phyloP scores from a whole-genome alignment of 2,797 vertebrate species.

The Enteromius treurensis region DNA sequence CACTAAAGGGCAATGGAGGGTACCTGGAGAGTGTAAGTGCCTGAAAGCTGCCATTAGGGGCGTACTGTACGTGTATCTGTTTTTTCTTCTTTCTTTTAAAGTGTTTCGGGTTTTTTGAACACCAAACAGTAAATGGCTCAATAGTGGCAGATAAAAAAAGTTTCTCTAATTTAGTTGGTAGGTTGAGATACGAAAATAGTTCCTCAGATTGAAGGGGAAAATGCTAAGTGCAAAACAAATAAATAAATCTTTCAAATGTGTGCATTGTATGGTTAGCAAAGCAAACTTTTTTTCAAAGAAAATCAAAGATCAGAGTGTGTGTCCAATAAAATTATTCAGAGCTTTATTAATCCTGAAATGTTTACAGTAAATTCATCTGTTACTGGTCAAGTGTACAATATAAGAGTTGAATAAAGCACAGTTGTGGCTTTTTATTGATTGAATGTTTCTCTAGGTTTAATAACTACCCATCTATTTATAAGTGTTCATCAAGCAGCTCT shows the following conservation, averaged over 20 bases:
- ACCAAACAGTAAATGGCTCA: not conserved
- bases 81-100: not conserved
- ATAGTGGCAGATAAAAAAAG: not conserved
- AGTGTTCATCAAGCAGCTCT: constrained; percentile 46
- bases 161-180: not conserved
- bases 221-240: not conserved
- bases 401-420: not conserved
- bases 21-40: not conserved
- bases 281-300: not conserved
- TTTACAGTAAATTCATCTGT: not conserved
- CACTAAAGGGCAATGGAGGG: not conserved
- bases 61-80: not conserved
- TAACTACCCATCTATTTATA: constrained; percentile 18
- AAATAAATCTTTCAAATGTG: not conserved
- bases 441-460: constrained; percentile 7
- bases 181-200: not conserved
- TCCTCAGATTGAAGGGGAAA: not conserved
- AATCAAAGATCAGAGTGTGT: not conserved
- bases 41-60: constrained; percentile 8
- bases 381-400: not conserved
- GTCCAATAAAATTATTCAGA: not conserved
- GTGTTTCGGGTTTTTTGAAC: not conserved
- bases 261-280: not conserved
- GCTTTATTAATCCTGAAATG: not conserved
- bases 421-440: constrained; percentile 16